phyloP scores from a whole-genome alignment of 1,140 invertebrate species.

The Saccostrea glomerata region DNA sequence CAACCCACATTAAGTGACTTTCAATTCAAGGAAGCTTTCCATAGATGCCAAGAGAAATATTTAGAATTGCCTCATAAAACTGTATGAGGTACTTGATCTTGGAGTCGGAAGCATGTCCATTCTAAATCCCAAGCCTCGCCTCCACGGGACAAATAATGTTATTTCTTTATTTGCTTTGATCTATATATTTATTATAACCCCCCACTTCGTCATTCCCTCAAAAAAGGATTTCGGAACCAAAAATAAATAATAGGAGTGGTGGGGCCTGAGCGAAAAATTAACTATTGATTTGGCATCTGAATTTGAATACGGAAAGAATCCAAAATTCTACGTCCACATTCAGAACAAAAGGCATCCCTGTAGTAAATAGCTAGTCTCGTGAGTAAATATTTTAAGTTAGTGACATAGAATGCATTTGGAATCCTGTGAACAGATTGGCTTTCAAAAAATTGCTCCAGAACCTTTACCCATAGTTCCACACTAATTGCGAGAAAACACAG shows the following conservation, averaged over 20 bases:
- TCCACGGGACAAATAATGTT: neutral
- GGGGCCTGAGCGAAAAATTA: neutral
- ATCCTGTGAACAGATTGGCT: neutral
- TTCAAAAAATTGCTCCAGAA: constrained; percentile 18
- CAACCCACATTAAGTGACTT: neutral
- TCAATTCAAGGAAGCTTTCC: neutral
- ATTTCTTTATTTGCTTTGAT: neutral
- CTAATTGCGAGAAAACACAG: neutral
- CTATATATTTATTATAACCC: constrained; percentile 2
- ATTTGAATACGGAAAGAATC: neutral
- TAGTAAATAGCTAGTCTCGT: neutral
- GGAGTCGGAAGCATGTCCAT: neutral
- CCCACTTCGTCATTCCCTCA: neutral
- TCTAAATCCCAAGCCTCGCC: neutral
- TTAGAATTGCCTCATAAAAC: neutral
- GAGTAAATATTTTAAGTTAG: constrained; percentile 16
- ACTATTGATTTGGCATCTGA: neutral
- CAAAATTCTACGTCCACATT: neutral
- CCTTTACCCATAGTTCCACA: neutral
- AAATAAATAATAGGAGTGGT: neutral
- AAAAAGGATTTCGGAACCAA: neutral
- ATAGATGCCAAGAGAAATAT: neutral
- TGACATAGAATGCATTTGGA: neutral
- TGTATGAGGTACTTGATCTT: neutral
- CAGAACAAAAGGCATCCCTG: neutral